A percentile compares a stretch with the other conserved stretches of the same genome.
phyloP scores from a whole-genome alignment of 2,888 invertebrate species.

The Conops quadrifasciatus region DNA sequence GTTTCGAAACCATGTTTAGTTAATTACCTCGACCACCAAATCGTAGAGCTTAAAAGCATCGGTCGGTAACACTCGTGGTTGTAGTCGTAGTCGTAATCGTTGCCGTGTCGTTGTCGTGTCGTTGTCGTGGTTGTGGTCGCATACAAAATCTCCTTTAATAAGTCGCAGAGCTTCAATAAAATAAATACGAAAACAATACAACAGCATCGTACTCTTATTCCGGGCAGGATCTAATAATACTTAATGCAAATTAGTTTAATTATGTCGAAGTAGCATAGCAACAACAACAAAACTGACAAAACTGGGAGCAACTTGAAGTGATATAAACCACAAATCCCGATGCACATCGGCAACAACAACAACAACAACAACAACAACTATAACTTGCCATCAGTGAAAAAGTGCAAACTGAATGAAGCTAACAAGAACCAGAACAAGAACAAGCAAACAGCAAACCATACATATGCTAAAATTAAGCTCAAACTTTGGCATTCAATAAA shows the following conservation, averaged over 20 bases:
- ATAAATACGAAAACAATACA: not conserved
- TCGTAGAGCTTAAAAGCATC: constrained; percentile 8
- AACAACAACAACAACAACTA: not conserved
- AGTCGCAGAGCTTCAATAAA: constrained; percentile 2
- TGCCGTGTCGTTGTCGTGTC: no score
- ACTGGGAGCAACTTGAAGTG: not conserved
- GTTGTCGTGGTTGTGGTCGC: no score
- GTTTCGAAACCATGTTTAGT: not conserved
- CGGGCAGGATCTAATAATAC: not conserved
- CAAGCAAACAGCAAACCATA: not conserved
- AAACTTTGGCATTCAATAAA: constrained; percentile 18
- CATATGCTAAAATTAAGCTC: not conserved
- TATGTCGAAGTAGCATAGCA: constrained; percentile 7
- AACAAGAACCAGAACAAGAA: not conserved
- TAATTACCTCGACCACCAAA: not conserved
- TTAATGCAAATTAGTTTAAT: constrained; percentile 20
- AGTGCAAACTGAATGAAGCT: not conserved
- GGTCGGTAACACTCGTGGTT: not conserved
- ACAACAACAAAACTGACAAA: not conserved
- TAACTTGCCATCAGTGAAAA: not conserved
- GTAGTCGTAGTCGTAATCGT: no score
- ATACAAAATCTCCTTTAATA: no score
- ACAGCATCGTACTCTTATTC: not conserved
- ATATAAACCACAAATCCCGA: not conserved
- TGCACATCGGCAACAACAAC: not conserved